These are phyloP conservation scores for Polypterus senegalus DNA, from an alignment of 2,113 vertebrate species.

Conservation along the genomic window DNA sequence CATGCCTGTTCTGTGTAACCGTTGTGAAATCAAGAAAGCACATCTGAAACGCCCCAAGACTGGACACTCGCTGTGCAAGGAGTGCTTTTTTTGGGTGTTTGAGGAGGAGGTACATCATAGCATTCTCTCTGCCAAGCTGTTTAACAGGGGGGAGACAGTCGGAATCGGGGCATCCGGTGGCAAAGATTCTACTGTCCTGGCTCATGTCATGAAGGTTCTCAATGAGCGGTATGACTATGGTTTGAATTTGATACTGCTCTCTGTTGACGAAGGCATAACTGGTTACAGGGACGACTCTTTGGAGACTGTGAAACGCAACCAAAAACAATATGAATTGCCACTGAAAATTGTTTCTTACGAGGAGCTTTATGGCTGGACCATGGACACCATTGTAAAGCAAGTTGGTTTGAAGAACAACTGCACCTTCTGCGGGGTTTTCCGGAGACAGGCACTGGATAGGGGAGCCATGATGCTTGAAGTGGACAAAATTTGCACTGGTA, in stretches of 20 bases:
- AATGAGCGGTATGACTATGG: constrained; percentile 57
- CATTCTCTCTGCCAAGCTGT: constrained; percentile 50
- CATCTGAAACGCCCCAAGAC: constrained; percentile 54
- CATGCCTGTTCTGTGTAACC: constrained; percentile 56
- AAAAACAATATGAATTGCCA: constrained; percentile 61
- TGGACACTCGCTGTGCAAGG: constrained; percentile 58
- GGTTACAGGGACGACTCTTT: constrained; percentile 74
- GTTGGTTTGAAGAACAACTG: constrained; percentile 69
- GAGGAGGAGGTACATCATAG: constrained; percentile 72
- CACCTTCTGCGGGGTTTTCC: constrained; percentile 82
- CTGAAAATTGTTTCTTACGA: constrained; percentile 70
- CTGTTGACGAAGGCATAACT: constrained; percentile 72
- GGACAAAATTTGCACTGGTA: constrained; percentile 75
- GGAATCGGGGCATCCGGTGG: constrained; percentile 73
- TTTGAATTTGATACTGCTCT: constrained; percentile 61
- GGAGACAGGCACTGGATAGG: constrained; percentile 66
- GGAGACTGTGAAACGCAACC: constrained; percentile 67
- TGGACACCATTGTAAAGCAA: constrained; percentile 69
- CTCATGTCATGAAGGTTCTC: constrained; percentile 63
- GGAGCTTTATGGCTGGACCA: constrained; percentile 78
- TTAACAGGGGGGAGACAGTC: constrained; percentile 53
- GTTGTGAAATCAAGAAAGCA: constrained; percentile 41
- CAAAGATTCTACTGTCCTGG: constrained; percentile 78
- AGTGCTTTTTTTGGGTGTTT: constrained; percentile 70
- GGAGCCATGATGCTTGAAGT: constrained; percentile 68